Evolutionary conservation across 2,113 vertebrate species (phyloP).

Genomic region (Stomatorhinus ivindoensis): DNA sequence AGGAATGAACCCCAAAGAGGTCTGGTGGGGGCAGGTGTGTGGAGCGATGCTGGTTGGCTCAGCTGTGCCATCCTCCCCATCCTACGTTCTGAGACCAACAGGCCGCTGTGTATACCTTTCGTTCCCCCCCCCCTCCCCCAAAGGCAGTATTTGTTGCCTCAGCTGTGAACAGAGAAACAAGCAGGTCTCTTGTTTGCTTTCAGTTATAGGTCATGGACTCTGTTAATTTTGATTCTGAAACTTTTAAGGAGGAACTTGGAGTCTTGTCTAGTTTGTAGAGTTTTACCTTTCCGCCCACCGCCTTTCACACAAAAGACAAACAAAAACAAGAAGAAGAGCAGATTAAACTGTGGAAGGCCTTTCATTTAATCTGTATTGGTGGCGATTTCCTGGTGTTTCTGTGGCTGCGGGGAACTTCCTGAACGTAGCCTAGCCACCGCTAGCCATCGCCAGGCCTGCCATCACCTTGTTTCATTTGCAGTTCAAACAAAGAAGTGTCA

Average conservation of each 20-base stretch:
- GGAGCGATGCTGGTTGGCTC: slow-evolving; percentile 9
- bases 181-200: slow-evolving; percentile 47
- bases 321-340: slow-evolving; percentile 17
- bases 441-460: background rate
- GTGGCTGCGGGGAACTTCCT: background rate
- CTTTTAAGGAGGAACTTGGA: slow-evolving; percentile 31
- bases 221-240: slow-evolving; percentile 36
- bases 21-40: background rate
- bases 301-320: slow-evolving; percentile 24
- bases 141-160: slow-evolving; percentile 25
- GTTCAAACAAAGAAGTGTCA: background rate
- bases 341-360: slow-evolving; percentile 23
- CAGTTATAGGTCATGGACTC: slow-evolving; percentile 36
- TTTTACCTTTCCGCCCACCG: slow-evolving; percentile 33
- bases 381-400: background rate
- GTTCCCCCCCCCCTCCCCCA: slow-evolving; percentile 21
- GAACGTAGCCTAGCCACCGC: background rate
- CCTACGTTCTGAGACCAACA: slow-evolving; percentile 32
- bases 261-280: slow-evolving; percentile 52
- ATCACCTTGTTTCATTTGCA: background rate
- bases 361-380: background rate
- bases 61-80: background rate
- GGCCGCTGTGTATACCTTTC: slow-evolving; percentile 21
- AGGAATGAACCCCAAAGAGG: background rate
- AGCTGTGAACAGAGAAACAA: slow-evolving; percentile 30